A percentile compares a stretch with the other conserved stretches of the same genome.
These are phyloP conservation scores for Euura lappo DNA, from an alignment of 1,140 invertebrate species.

Conservation along the genomic window DNA sequence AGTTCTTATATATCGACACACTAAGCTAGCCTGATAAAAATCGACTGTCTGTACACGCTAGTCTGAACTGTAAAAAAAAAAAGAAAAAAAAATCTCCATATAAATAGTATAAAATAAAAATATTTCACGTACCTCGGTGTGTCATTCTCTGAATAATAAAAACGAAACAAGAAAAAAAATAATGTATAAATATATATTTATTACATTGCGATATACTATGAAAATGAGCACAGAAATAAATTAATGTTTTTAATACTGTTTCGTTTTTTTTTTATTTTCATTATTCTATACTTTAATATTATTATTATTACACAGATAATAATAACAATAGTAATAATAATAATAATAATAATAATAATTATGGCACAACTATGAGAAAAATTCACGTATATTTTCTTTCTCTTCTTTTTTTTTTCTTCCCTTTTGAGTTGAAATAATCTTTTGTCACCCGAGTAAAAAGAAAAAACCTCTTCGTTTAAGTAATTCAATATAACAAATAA, in stretches of 20 bases:
- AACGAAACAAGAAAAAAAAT: constrained; percentile 22
- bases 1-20: constrained; percentile 33
- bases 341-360: constrained; percentile 35
- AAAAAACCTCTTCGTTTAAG: neutral
- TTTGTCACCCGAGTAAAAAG: neutral
- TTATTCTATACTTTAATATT: constrained; percentile 10
- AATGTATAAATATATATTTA: constrained; percentile 35
- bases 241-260: no score
- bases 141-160: no score
- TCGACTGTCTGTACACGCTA: constrained; percentile 3
- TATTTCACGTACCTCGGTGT: no score
- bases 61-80: neutral
- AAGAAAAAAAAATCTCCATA: neutral
- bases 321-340: constrained; percentile 30
- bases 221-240: neutral
- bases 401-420: neutral
- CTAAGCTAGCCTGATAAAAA: constrained; percentile 44
- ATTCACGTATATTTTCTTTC: no score
- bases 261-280: neutral
- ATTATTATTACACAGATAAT: constrained; percentile 27
- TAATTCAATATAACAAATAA: neutral
- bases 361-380: constrained; percentile 19
- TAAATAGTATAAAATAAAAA: neutral
- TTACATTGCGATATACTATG: constrained; percentile 28
- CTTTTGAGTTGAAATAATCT: neutral